Base-by-base conservation (phyloP, 2,888 invertebrate species). In the Drosophila algonquin region DNA sequence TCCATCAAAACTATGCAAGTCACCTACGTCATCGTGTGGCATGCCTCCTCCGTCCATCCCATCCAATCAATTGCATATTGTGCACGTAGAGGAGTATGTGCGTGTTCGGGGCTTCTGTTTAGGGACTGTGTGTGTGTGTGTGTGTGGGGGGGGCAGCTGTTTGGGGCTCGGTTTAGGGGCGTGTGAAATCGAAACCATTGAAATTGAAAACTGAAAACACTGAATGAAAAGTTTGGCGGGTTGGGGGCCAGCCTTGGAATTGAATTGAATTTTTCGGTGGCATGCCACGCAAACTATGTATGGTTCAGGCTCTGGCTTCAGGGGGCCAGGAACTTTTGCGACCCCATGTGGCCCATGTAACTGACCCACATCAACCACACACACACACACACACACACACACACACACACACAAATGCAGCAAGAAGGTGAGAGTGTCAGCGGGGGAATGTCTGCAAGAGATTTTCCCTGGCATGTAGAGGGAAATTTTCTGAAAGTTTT, bases 111-210 rank as follows among this genome's bases (percentile, higher is more conserved):
- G 46, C 57, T 74, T 50, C 40, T 57, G 54, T 64, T 75, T 48
- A 57, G 71, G 44, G 30, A 30, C 30, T 45, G 9, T 18, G 60
- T 21, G 21, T 21, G 21, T 21, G 21, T 21, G 21, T 21, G 21
- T 2, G 21, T 2, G 21, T 3, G 50, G 2, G 35, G 1, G 10
- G 50, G 1, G 35, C 1, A 35, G 50, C 40, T 40, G 14, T 32
- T 40, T 27, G 46, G 21, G 12, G 55, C 12, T 10, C 21, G 35
- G 35, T 18, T 70, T 46, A 40, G 58, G 68, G 75, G 80, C 87
- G 87, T 84, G 83, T 78, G 83, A 84, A 87, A 84, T 85, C 82
- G 83, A 84, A 85, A 81, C 82, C 75, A 79, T 73, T 79, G 73
- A 87, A 84, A 84, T 80, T 82, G 88, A 84, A 84, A 84, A 75